Evolutionary conservation across 1,140 invertebrate genomes (phyloP), one percentile per base, ranked within the genome.

Genomic region (Tribolium castaneum): DNA sequence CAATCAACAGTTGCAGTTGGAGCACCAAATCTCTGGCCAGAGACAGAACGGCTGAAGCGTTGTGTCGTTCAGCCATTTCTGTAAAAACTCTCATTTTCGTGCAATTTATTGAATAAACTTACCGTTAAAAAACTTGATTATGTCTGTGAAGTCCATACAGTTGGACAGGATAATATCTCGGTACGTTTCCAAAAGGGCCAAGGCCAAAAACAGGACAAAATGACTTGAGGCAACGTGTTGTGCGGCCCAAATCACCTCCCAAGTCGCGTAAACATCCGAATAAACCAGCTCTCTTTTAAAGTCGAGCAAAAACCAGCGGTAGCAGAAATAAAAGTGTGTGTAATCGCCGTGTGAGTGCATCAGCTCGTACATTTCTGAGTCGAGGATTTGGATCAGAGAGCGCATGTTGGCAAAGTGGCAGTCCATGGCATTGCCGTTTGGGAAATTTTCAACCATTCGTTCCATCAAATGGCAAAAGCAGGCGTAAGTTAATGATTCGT

Each of bases 111-210:
- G 25, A 1, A 10, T 16, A 25, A 39, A 86, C 87, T 88, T 87
- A 97, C 96, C 96, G 89, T 98, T 98, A 85, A 98, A 98, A 87
- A 98, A 99, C 86, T 98, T 98, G 84, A 99, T 99, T 81, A 98
- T 97, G 87, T 99, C 97, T 0, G 97, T 98, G 86, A 98, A 98
- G 86, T 98, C 97, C 96, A 99, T 98, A 81, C 94, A 92, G 87
- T 98, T 98, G 75, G 95, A 94, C 35, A 99, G 88, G 49, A 99
- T 97, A 77, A 99, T 96, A 84, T 98, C 96, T 66, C 97, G 87
- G 86, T 99, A 99, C 76, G 95, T 95, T 87, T 97, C 95, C 0
- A 99, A 91, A 49, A 99, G 87, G 0, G 97, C 96, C 39, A 99
- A 90, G 0, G 97, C 97, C 78, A 99, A 91, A 88, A 99, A 99